Base-by-base conservation (phyloP, 2,113 vertebrate genomes). In the Cathartes aura region DNA sequence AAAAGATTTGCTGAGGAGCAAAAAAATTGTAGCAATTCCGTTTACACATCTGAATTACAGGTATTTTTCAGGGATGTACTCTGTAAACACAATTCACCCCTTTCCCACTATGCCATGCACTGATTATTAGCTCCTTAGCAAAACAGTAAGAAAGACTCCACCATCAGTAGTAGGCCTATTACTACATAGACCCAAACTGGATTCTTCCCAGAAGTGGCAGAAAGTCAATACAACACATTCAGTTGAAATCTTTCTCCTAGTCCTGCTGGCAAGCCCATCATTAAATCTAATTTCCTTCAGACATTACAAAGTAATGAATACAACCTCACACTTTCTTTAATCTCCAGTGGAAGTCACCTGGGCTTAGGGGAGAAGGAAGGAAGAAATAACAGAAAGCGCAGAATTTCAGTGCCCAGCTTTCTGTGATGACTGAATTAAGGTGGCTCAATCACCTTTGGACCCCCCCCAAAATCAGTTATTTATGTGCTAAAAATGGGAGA, bases 261-360 rank as follows among this genome's bases (percentile, higher is more conserved):
- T n/a, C 45, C 70, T 96, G 87, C 89, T 72, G 80, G 58, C 23
- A 96, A 95, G 23, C 45, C 68, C 80, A 95, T 64, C 34, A 93
- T 63, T 78, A 93, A 82, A 95, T 76, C 62, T 68, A 63, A 93
- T 92, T 96, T 97, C 64, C 76, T 66, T 90, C 66, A 83, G 53
- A 72, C 42, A 62, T 86, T 78, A 79, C 13, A 68, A 66, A 91
- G 60, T 71, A 94, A 93, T 21, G 22, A 91, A 83, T 19, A 24
- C n/a, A 93, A 71, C 38, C n/a, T 87, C 50, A 75, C 20, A 48
- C 72, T 60, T 82, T 22, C 59, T 60, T 89, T 17, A 43, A 82
- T 48, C 60, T 86, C 40, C 42, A 53, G 19, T 59, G 30, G 36
- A 80, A 95, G 72, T 38, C 48, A 78, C 12, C 9, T 18, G 27